A percentile compares a stretch with the other conserved stretches of the same genome.
These are phyloP conservation scores for Siniperca obscura DNA, from an alignment of 2,797 vertebrate species.

Conservation along the genomic window DNA sequence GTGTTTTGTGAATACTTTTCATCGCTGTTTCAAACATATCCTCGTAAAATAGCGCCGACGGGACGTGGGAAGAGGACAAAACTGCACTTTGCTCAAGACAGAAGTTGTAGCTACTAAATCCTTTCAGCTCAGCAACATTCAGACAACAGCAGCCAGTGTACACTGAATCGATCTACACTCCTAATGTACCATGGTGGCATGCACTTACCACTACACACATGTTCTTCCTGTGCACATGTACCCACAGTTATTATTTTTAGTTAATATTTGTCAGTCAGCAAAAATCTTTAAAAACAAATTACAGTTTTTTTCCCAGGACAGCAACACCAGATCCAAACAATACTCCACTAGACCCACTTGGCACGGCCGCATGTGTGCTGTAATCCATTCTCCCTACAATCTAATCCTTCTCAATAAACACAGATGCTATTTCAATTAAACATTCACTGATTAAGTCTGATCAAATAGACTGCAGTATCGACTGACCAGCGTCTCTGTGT, in stretches of 20 bases:
- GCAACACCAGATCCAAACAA: constrained; percentile 9
- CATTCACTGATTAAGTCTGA: constrained; percentile 55
- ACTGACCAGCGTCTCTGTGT: background rate
- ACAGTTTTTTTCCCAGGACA: background rate
- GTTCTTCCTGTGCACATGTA: background rate
- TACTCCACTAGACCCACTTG: constrained; percentile 12
- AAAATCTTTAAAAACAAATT: background rate
- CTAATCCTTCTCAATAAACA: constrained; percentile 55
- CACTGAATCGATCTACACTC: background rate
- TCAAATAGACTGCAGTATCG: constrained; percentile 17
- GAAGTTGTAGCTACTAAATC: background rate
- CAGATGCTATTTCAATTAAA: constrained; percentile 65
- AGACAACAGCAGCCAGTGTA: background rate
- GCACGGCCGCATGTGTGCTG: constrained; percentile 10
- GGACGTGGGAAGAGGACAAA: constrained; percentile 5
- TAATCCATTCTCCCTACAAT: constrained; percentile 56
- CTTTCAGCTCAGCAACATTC: constrained; percentile 6
- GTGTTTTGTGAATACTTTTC: no score
- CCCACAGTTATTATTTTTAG: background rate
- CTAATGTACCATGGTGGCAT: background rate
- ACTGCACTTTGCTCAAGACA: constrained; percentile 1
- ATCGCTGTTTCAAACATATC: background rate
- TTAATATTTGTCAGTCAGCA: background rate
- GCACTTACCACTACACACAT: background rate
- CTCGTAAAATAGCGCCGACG: background rate